These are phyloP conservation scores for Laodelphax striatellus DNA, from an alignment of 1,140 invertebrate genomes.

Conservation along the genomic window DNA sequence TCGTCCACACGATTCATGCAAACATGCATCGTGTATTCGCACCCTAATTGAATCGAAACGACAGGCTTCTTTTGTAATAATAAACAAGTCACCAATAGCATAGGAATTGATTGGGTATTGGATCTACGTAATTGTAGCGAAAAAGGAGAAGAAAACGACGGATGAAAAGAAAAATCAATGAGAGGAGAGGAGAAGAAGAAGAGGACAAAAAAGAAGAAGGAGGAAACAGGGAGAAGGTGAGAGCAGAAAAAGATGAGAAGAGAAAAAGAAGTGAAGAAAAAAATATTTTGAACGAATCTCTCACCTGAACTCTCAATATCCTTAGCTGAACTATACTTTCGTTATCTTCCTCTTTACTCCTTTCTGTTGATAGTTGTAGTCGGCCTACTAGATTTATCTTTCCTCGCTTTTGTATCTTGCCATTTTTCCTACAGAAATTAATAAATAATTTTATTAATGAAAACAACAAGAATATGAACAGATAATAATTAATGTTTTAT, in stretches of 20 bases:
- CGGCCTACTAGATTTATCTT: conserved; percentile 92
- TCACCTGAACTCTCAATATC: conserved; percentile 73
- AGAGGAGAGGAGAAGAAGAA: conserved; percentile 8
- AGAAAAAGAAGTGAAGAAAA: no score
- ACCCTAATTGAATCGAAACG: no score
- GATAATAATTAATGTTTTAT: no score
- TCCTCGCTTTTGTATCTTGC: conserved; percentile 83
- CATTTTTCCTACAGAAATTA: conserved; percentile 62
- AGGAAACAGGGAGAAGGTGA: background rate
- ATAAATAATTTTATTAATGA: background rate
- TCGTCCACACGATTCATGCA: no score
- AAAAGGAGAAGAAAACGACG: conserved; percentile 3
- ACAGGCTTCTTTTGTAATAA: no score
- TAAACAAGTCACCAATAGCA: no score
- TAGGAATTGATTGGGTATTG: no score
- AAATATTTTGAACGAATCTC: background rate
- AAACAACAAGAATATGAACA: no score
- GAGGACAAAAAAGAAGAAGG: background rate
- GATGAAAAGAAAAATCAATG: conserved; percentile 8
- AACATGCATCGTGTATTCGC: no score
- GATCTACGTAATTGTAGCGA: no score
- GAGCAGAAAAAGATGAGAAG: background rate
- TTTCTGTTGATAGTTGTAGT: conserved; percentile 87
- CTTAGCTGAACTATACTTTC: conserved; percentile 93
- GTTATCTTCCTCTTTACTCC: conserved; percentile 92